phyloP scores from a whole-genome alignment of 2,888 invertebrate genomes.

The Acheta domesticus region DNA sequence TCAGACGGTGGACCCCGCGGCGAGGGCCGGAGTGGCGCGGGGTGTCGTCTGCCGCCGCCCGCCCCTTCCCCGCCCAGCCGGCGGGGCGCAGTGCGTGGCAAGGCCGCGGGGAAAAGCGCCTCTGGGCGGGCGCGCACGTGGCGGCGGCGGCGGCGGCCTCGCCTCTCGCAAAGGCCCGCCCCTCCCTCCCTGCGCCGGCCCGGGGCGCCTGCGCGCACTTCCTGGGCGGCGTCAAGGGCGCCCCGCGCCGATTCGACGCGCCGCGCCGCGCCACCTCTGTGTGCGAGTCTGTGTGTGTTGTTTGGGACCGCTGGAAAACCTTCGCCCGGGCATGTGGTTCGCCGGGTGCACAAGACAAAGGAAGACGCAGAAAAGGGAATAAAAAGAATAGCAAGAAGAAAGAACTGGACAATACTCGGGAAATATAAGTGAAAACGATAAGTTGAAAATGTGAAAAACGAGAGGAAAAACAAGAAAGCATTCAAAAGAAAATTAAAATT shows the following conservation, averaged over 20 bases:
- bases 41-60: neutral
- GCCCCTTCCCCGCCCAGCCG: neutral
- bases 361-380: no score
- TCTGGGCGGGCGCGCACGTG: neutral
- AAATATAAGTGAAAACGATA: no score
- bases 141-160: neutral
- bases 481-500: no score
- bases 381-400: no score
- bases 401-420: no score
- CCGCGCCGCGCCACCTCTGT: neutral
- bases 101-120: neutral
- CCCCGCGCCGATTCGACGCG: neutral
- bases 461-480: no score
- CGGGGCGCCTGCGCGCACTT: conserved; percentile 26
- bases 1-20: no score
- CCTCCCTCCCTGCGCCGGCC: neutral
- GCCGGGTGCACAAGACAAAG: no score
- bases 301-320: neutral
- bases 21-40: no score
- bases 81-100: neutral
- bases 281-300: neutral
- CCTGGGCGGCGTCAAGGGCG: conserved; percentile 36
- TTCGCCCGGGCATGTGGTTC: neutral
- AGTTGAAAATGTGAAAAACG: no score
- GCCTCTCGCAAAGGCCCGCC: conserved; percentile 12